Evolutionary conservation across 2,113 vertebrate genomes (phyloP).

Genomic region (Xenus cinereus): DNA sequence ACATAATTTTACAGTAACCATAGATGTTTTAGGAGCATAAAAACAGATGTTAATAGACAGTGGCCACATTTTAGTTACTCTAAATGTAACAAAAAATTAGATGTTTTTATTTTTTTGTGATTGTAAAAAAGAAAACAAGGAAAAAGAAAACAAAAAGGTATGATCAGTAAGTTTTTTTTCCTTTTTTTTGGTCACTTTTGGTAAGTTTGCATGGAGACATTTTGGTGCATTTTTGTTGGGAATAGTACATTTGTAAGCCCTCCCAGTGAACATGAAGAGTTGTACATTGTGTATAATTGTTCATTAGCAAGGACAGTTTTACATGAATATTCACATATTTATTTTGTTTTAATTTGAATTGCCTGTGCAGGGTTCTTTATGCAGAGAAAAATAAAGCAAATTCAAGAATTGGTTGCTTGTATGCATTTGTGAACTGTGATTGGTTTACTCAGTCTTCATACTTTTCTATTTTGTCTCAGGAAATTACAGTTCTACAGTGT

Average conservation of each 20-base stretch:
- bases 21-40: conserved; percentile 78
- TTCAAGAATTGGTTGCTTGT: conserved; percentile 64
- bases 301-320: conserved; percentile 94
- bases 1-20: conserved; percentile 70
- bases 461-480: neutral
- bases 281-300: conserved; percentile 99
- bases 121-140: conserved; percentile 78
- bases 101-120: conserved; percentile 86
- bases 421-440: neutral
- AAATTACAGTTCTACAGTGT: neutral
- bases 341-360: conserved; percentile 96
- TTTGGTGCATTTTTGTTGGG: conserved; percentile 83
- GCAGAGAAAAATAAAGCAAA: conserved; percentile 85
- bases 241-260: conserved; percentile 83
- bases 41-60: conserved; percentile 66
- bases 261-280: conserved; percentile 77
- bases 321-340: conserved; percentile 97
- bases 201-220: conserved; percentile 88
- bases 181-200: conserved; percentile 81
- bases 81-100: conserved; percentile 80
- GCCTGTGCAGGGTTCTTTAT: conserved; percentile 88
- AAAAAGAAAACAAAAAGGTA: conserved; percentile 68
- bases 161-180: conserved; percentile 43
- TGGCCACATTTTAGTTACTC: conserved; percentile 80
- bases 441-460: neutral